Base-by-base conservation (phyloP, 2,888 invertebrate species). In the Pachliopta kotzebuea region DNA sequence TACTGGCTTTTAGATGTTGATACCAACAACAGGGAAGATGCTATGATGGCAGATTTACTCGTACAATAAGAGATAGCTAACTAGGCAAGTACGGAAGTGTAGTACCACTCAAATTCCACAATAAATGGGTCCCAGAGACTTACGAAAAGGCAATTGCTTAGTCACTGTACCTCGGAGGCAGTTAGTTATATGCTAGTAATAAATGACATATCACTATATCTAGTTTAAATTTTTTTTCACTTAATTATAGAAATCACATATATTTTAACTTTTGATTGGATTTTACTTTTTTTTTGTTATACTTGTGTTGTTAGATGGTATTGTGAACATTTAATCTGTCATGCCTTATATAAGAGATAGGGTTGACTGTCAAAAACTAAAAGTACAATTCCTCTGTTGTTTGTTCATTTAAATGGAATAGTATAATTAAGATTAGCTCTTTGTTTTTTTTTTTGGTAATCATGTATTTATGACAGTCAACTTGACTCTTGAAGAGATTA, bases 401-500 rank as follows among this genome's bases (percentile, higher is more conserved):
- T 18, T 45, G 26, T 55, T 37, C n/a, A 54, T 60, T 42, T 42
- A 2, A 53, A 55, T 55, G 20, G 26, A 59, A 59, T 52, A 52
- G 45, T 26, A 20, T 52, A 31, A 23, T 59, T 26, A 21, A 26
- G 21, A 37, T 21, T 56, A 20, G n/a, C 7, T 57, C 23, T 53
- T 50, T 1, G 50, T 50, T 59, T 29, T 58, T 26, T 58, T 24
- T 49, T 45, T 58, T 49, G n/a, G 18, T 42, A 42, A 31, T 24
- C 14, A 23, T n/a, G 21, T 53, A 37, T 18, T 56, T 53, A 29
- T 11, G 11, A 50, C 57, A 45, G 55, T 62, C 63, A 62, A 60
- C 63, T 64, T 56, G 56, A 49, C 59, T 60, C 57, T 60, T 58
- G 59, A 53, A 67, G 55, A 53, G 58, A 62, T 59, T 67, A 63